Conservation (phyloP, 2,113 vertebrate genomes). For the mouse (Mus musculus) region GRCm39 chr5:92192501-92193000, state of each 20-base stretch:
- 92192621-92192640: background rate
- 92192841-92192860: background rate
- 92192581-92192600: conserved; percentile 14
- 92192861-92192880: background rate
- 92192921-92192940: conserved; percentile 1
- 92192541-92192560: background rate
- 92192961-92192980: background rate
- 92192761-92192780: background rate
- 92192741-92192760: background rate
- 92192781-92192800: conserved; percentile 31
- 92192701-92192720: background rate
- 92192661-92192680: background rate
- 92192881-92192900: conserved; percentile 23
- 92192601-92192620: background rate
- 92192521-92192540: background rate
- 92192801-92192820: background rate
- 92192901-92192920: background rate
- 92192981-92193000: background rate
- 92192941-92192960: background rate
- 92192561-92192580: background rate
- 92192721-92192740: background rate
- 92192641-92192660: background rate
- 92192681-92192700: background rate
- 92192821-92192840: background rate
- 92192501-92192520: conserved; percentile 13